Base-by-base conservation (phyloP, 2,888 invertebrate species). In the Hypomecis atomaria region DNA sequence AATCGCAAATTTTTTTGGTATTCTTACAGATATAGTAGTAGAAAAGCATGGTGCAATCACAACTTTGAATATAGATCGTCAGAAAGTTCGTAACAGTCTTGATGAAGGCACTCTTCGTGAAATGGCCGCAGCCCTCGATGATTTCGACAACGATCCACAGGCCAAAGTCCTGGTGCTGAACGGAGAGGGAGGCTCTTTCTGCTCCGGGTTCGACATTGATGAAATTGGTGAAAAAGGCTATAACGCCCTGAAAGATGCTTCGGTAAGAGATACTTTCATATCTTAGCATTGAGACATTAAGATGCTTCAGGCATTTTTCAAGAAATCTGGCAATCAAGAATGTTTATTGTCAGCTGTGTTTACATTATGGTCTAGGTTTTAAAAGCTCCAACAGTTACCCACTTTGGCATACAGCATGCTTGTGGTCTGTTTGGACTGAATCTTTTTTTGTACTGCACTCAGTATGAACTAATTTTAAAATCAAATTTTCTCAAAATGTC, bases 101-200 rank as follows among this genome's bases (percentile, higher is more conserved):
- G 95, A 98, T 79, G 92, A 93, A 38, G 89, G 87, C 2, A 96
- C 97, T 4, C 95, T 97, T 0, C 81, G 89, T 37, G 92, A 95
- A 74, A 93, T 99, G 13, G 93, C 94, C 4, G 92, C 94, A 38
- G 97, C 97, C 0, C 94, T 99, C 56, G 90, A 95, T 66, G 90
- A 93, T 11, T 99, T 98, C 87, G 98, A 99, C 71, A 93, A 95
- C 38, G 97, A 98, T 81, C 86, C 94, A 0, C 88, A 93, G 0
- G 92, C 96, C 0, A 89, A 93, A 67, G 96, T 96, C 5, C 96
- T 96, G 6, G 95, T 99, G 1, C 89, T 99, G 2, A 95, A 98
- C 84, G 99, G 99, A 6, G 94, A 95, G 78, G 98, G 98, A n/a
- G 98, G 98, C 0, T 96, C 96, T 62, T 99, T 99, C 86, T 98